phyloP scores from a whole-genome alignment of 2,797 vertebrate genomes.

The Peromyscus nudipes region DNA sequence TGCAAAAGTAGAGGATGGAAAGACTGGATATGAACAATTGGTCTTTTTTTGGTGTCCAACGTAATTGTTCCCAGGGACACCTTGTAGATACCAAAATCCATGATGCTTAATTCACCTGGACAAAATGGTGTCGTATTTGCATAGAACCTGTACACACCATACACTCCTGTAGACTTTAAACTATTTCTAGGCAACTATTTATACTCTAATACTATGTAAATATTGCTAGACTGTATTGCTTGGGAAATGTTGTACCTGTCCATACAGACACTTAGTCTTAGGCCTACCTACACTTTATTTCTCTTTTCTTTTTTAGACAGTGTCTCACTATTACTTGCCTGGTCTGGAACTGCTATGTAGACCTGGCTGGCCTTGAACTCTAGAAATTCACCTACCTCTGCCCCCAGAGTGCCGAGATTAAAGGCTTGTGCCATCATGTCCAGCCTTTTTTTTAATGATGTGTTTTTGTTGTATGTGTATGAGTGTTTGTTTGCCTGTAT shows the following conservation, averaged over 20 bases:
- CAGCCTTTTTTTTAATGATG: not conserved
- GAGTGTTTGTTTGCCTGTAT: not conserved
- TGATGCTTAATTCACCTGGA: not conserved
- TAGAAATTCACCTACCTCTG: not conserved
- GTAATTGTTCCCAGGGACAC: not conserved
- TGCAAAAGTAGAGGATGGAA: not conserved
- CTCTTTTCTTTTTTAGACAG: not conserved
- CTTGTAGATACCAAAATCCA: not conserved
- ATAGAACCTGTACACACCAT: not conserved
- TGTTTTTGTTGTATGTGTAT: not conserved
- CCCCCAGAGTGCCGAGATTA: not conserved
- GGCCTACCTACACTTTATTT: not conserved
- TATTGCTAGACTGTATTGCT: not conserved
- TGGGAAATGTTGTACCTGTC: not conserved
- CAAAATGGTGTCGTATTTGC: not conserved
- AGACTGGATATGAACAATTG: not conserved
- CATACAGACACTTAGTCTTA: not conserved
- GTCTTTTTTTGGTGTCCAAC: not conserved
- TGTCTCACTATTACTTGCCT: not conserved
- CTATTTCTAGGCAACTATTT: not conserved
- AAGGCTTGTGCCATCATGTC: not conserved
- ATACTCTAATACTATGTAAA: not conserved
- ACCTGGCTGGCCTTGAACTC: not conserved
- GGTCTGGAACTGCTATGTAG: not conserved
- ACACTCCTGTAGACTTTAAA: not conserved